Evolutionary conservation across 2,797 vertebrate genomes (phyloP).

Genomic region (Philypnodon macrostomus): DNA sequence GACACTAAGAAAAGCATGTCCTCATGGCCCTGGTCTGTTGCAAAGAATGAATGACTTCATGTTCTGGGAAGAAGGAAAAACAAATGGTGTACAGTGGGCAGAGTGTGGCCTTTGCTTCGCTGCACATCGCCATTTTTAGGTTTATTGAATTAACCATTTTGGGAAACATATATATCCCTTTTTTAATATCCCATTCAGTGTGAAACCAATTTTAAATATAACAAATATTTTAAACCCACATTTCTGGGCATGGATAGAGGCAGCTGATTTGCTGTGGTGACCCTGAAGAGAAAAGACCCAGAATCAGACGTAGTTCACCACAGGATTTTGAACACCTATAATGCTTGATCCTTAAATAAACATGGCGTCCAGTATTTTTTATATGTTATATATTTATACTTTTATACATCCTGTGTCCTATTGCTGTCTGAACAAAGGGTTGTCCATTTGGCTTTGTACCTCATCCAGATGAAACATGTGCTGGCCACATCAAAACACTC

Average conservation of each 20-base stretch:
- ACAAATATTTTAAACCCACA: no score
- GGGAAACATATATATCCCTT: neutral
- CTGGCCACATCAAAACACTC: neutral
- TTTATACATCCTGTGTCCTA: neutral
- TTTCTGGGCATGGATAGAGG: no score
- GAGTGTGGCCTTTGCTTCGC: neutral
- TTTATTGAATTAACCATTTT: neutral
- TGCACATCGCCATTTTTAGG: neutral
- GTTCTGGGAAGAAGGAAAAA: conserved; percentile 30
- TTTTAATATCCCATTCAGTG: no score
- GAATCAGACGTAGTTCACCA: no score
- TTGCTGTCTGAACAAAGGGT: neutral
- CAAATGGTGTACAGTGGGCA: neutral
- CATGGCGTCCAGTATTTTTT: no score
- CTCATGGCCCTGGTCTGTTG: conserved; percentile 18
- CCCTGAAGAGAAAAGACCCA: no score
- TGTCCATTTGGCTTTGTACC: neutral
- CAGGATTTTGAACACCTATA: no score
- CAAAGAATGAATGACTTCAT: conserved; percentile 45
- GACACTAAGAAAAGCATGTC: conserved; percentile 25
- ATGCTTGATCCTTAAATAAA: no score
- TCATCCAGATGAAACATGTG: neutral
- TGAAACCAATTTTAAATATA: no score
- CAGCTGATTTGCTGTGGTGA: no score
- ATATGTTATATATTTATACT: no score